Evolutionary conservation across 1,140 invertebrate genomes (phyloP).

Genomic region (Goniozus legneri): DNA sequence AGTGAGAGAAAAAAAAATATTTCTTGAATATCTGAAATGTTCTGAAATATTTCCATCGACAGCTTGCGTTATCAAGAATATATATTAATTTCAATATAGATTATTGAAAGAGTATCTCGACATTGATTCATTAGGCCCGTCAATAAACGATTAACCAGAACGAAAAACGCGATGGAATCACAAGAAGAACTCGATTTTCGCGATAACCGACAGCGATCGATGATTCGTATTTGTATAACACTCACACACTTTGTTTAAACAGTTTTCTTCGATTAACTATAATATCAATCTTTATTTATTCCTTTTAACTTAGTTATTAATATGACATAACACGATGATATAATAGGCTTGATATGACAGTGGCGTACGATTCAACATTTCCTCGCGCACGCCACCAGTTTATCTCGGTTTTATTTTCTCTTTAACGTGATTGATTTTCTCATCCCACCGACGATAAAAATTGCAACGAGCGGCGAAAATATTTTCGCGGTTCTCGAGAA

Average conservation of each 20-base stretch:
- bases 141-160: background rate
- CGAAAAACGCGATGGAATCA: background rate
- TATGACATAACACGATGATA: constrained; percentile 52
- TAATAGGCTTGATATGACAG: constrained; percentile 54
- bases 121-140: too few species aligned
- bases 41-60: background rate
- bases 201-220: background rate
- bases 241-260: constrained; percentile 39
- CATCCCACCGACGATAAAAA: background rate
- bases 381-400: constrained; percentile 17
- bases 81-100: background rate
- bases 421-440: too few species aligned
- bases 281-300: constrained; percentile 38
- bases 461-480: background rate
- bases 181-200: background rate
- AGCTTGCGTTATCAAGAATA: background rate
- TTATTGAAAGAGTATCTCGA: background rate
- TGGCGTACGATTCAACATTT: constrained; percentile 36
- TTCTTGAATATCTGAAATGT: too few species aligned
- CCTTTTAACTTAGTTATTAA: constrained; percentile 20
- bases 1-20: too few species aligned
- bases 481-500: background rate
- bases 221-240: constrained; percentile 15
- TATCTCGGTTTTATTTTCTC: constrained; percentile 7
- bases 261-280: constrained; percentile 44